Conservation (phyloP, 2,797 vertebrate species). For the Pachyuromys duprasi region DNA sequence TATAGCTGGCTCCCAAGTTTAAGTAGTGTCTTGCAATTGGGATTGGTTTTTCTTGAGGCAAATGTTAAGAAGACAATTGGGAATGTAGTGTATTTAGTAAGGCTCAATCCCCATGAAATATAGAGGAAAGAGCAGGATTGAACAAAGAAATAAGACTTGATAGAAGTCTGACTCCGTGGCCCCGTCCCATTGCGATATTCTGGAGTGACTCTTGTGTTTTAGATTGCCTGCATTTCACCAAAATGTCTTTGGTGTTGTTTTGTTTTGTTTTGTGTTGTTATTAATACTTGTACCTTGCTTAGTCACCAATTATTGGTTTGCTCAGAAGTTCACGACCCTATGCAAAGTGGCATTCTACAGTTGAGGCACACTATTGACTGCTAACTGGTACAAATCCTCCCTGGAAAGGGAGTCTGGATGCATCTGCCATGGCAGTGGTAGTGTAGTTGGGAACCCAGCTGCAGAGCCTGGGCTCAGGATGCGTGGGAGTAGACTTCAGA, state of each 20-base stretch:
- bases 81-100: background rate
- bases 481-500: conserved; percentile 12
- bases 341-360: conserved; percentile 18
- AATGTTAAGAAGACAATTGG: background rate
- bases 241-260: conserved; percentile 41
- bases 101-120: background rate
- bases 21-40: conserved; percentile 25
- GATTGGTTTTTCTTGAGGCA: conserved; percentile 19
- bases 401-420: background rate
- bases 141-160: conserved; percentile 34
- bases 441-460: conserved; percentile 29
- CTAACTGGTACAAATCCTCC: conserved; percentile 25
- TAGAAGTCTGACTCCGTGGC: background rate
- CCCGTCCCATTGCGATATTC: background rate
- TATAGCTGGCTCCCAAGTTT: background rate
- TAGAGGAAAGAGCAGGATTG: background rate
- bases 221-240: background rate
- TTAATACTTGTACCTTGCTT: background rate
- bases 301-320: background rate
- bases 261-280: too few relatives aligned
- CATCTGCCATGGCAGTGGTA: background rate
- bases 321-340: conserved; percentile 19
- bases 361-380: conserved; percentile 22
- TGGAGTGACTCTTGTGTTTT: conserved; percentile 30
- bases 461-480: background rate